phyloP scores from a whole-genome alignment of 30 jellyfish, hydroid and myxozoan species.

The Aurelia coerulea region DNA sequence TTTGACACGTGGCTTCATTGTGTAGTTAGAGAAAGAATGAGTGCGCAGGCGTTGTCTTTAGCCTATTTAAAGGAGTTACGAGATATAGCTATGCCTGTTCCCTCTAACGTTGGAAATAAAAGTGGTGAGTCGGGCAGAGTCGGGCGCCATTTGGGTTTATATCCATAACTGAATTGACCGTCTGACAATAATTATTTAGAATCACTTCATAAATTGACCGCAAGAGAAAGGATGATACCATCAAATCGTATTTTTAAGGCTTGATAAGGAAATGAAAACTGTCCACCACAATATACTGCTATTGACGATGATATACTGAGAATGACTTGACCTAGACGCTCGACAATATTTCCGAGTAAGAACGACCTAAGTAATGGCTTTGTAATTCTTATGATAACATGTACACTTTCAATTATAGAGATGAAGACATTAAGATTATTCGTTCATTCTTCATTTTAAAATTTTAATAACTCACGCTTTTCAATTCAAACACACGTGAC shows the following conservation, averaged over 20 bases:
- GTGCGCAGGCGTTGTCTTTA: too few species aligned
- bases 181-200: not conserved
- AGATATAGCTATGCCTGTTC: too few species aligned
- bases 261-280: constrained; percentile 35
- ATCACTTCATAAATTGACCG: not conserved
- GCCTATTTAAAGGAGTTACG: too few species aligned
- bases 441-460: too few species aligned
- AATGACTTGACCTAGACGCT: constrained; percentile 30
- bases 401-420: too few species aligned
- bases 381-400: too few species aligned
- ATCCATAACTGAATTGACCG: constrained; percentile 6
- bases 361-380: too few species aligned
- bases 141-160: constrained; percentile 17
- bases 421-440: too few species aligned
- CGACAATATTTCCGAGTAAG: not conserved
- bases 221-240: not conserved
- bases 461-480: too few species aligned
- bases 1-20: too few species aligned
- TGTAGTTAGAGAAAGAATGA: too few species aligned
- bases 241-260: not conserved
- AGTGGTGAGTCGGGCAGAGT: not conserved
- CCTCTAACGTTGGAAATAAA: not conserved
- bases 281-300: constrained; percentile 17
- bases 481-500: too few species aligned
- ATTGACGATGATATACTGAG: not conserved